Conservation (phyloP, 2,113 vertebrate genomes). For the Electrona antarctica region DNA sequence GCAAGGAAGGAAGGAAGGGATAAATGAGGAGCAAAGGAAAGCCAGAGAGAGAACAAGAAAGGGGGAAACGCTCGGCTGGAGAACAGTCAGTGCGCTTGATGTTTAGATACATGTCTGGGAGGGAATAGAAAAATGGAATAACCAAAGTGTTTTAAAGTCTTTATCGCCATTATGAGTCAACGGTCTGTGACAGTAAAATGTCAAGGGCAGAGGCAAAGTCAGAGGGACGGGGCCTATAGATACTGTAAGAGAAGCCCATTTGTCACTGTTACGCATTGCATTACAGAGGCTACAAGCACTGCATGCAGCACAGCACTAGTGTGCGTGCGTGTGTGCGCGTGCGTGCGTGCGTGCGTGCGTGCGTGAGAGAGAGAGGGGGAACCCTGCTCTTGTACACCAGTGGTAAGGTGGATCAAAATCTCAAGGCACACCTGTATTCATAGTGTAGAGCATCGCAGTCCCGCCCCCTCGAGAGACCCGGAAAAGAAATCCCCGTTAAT, state of each 20-base stretch:
- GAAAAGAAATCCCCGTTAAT: no score
- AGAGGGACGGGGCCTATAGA: slow-evolving; percentile 56
- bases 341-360: no score
- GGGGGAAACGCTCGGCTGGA: no score
- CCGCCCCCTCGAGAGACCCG: no score
- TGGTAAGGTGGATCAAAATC: slow-evolving; percentile 1
- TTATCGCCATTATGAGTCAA: slow-evolving; percentile 55
- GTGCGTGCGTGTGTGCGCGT: no score
- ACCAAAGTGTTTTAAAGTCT: slow-evolving; percentile 34
- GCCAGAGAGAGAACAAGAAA: not conserved
- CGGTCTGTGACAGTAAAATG: slow-evolving; percentile 56
- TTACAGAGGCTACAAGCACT: slow-evolving; percentile 62
- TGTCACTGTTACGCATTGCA: slow-evolving; percentile 73
- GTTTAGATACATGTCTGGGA: slow-evolving; percentile 12
- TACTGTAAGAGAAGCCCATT: slow-evolving; percentile 71
- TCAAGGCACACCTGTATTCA: not conserved
- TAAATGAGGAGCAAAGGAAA: not conserved
- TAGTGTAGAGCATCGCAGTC: no score
- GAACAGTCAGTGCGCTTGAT: not conserved
- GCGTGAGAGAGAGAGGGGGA: slow-evolving; percentile 13
- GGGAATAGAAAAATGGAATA: not conserved
- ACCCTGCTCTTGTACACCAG: not conserved
- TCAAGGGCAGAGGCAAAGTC: slow-evolving; percentile 76
- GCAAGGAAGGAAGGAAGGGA: not conserved
- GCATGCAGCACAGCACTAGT: slow-evolving; percentile 42